These are phyloP conservation scores for Arothron firmamentum DNA, from an alignment of 2,113 vertebrate genomes.

Conservation along the genomic window DNA sequence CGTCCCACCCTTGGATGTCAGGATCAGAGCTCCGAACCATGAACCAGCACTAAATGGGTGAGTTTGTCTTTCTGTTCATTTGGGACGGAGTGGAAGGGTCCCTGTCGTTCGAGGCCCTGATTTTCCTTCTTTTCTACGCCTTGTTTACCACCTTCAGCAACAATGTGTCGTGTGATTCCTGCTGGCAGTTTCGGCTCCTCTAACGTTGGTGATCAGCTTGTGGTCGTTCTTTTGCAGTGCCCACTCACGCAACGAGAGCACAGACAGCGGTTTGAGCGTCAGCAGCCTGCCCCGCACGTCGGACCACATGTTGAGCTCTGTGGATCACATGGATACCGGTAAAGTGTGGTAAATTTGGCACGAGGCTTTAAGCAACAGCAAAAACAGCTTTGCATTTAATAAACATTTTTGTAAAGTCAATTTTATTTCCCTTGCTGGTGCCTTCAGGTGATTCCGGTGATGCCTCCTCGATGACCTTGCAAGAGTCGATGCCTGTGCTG, in stretches of 20 bases:
- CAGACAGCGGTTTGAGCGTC: slow-evolving; percentile 91
- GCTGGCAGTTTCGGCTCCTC: neutral
- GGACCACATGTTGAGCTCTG: slow-evolving; percentile 90
- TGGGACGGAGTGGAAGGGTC: too few species aligned
- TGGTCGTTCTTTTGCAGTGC: slow-evolving; percentile 68
- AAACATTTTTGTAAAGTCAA: neutral
- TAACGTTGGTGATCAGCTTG: neutral
- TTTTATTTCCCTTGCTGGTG: neutral
- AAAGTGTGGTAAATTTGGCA: slow-evolving; percentile 8
- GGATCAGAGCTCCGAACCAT: slow-evolving; percentile 87
- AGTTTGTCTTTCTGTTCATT: slow-evolving; percentile 5
- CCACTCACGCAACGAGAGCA: slow-evolving; percentile 94
- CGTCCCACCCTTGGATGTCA: slow-evolving; percentile 84
- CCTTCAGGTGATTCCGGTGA: slow-evolving; percentile 82
- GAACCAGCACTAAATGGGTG: slow-evolving; percentile 94
- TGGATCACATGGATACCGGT: slow-evolving; percentile 97
- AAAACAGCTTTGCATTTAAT: neutral
- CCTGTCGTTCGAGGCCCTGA: too few species aligned
- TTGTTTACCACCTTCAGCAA: too few species aligned
- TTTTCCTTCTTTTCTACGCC: too few species aligned
- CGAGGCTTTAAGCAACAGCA: neutral
- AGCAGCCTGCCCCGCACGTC: slow-evolving; percentile 91
- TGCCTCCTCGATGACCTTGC: slow-evolving; percentile 78
- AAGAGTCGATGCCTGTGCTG: slow-evolving; percentile 90
- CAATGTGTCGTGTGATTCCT: too few species aligned